Percentiles rank a stretch among this genome's conserved stretches.
phyloP scores from a whole-genome alignment of 2,113 vertebrate genomes.

The Plestiodon gilberti region DNA sequence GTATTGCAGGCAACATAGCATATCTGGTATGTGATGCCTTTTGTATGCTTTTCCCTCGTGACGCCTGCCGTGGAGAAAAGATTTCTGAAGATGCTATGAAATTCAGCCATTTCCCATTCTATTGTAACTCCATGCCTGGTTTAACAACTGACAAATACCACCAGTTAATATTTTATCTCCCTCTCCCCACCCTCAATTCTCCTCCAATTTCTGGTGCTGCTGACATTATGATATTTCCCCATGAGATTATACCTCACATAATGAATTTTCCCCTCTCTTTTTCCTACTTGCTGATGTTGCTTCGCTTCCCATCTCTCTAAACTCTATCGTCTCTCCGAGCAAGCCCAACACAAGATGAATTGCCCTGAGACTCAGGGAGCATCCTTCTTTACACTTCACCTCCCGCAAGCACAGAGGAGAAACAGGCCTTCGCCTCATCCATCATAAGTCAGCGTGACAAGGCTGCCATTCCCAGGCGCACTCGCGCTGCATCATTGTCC shows the following conservation, averaged over 20 bases:
- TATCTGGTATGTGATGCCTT: neutral
- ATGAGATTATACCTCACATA: conserved; percentile 72
- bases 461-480: conserved; percentile 58
- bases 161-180: conserved; percentile 14
- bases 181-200: neutral
- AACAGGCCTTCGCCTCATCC: conserved; percentile 78
- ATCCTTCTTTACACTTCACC: conserved; percentile 77
- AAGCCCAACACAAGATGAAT: conserved; percentile 69
- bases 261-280: conserved; percentile 56
- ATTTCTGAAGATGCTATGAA: neutral
- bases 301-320: neutral
- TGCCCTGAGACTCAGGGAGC: conserved; percentile 59
- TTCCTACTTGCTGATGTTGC: conserved; percentile 1
- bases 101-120: neutral
- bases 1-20: no score
- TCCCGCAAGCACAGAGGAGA: conserved; percentile 68
- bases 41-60: neutral
- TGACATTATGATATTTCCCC: conserved; percentile 73
- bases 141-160: conserved; percentile 72
- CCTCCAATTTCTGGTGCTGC: conserved; percentile 44
- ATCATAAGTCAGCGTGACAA: conserved; percentile 77
- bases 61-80: neutral
- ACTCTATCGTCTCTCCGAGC: conserved; percentile 38
- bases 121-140: conserved; percentile 54
- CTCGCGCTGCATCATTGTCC: conserved; percentile 44